phyloP scores from a whole-genome alignment of 1,140 invertebrate genomes.

The Asbolus verrucosus region DNA sequence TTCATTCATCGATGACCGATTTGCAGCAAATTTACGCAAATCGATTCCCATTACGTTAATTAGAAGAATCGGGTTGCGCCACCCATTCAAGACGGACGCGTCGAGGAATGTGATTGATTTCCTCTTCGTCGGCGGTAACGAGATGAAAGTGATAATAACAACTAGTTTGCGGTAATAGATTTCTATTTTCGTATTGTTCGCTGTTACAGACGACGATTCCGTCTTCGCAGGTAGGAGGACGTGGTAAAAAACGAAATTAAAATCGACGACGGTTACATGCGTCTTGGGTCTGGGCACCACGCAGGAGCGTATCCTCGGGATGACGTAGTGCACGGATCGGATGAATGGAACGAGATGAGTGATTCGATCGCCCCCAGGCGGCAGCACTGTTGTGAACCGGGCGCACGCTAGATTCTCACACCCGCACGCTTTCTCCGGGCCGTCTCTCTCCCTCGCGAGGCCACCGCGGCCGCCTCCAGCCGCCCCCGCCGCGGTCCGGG shows the following conservation, averaged over 20 bases:
- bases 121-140: too few species aligned
- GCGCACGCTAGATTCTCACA: slow-evolving; percentile 61
- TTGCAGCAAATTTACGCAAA: too few species aligned
- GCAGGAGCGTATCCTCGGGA: background rate
- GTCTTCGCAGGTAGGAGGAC: slow-evolving; percentile 5
- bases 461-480: background rate
- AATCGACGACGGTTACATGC: slow-evolving; percentile 19
- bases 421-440: slow-evolving; percentile 60
- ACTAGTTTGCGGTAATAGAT: too few species aligned
- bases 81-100: too few species aligned
- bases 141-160: too few species aligned
- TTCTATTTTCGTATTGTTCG: too few species aligned
- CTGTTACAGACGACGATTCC: background rate
- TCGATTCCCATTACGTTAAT: too few species aligned
- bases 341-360: slow-evolving; percentile 52
- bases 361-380: slow-evolving; percentile 51
- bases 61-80: too few species aligned
- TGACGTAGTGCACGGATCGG: slow-evolving; percentile 31
- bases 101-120: too few species aligned
- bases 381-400: slow-evolving; percentile 61
- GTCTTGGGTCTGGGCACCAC: background rate
- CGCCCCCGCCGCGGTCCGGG: slow-evolving; percentile 28
- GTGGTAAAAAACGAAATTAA: slow-evolving; percentile 5
- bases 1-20: too few species aligned
- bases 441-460: slow-evolving; percentile 25